Base-by-base conservation (phyloP, 1,140 invertebrate species). In the Choristoneura fumiferana region DNA sequence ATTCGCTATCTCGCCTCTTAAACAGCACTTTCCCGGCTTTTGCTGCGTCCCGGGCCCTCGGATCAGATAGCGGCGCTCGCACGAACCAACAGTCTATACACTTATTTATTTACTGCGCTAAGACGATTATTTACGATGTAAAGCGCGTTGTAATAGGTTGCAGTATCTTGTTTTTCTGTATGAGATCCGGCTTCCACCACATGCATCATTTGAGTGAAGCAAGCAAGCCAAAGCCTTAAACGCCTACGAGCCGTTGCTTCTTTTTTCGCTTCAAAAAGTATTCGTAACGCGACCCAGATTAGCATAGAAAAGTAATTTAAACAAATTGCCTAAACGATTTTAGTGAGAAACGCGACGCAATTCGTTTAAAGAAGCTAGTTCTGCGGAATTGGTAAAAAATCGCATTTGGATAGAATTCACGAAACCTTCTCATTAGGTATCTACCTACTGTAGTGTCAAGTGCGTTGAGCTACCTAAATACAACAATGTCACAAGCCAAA, bases 51-150 rank as follows among this genome's bases (percentile, higher is more conserved):
- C 67, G 60, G 65, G 67, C 62, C n/a, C 72, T 69, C 65, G 63
- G 73, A 87, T 87, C 82, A 78, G 84, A 87, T 86, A 86, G 57
- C n/a, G 64, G 45, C 54, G 64, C 69, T 71, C 64, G 76, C 75
- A 76, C 76, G 76, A 78, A 73, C 71, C 67, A 58, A 55, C 60
- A 69, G 75, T 71, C 78, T 74, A 78, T 71, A 79, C 72, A 75
- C 72, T 79, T 86, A 86, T 88, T 87, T 86, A 88, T 85, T 86
- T 81, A 86, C 78, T 60, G 62, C 69, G 67, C 76, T 78, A 76
- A 85, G 73, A 76, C 73, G 71, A 87, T 87, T 87, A 87, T 84
- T 87, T 87, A 87, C 82, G 79, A 83, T 73, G 79, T 78, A 75
- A 75, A 67, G 55, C 71, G 70, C 43, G 18, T 49, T 71, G 78